Evolutionary conservation across 2,113 vertebrate genomes (phyloP), one percentile per base, ranked within the genome.

Genomic region (Hemichromis elongatus): DNA sequence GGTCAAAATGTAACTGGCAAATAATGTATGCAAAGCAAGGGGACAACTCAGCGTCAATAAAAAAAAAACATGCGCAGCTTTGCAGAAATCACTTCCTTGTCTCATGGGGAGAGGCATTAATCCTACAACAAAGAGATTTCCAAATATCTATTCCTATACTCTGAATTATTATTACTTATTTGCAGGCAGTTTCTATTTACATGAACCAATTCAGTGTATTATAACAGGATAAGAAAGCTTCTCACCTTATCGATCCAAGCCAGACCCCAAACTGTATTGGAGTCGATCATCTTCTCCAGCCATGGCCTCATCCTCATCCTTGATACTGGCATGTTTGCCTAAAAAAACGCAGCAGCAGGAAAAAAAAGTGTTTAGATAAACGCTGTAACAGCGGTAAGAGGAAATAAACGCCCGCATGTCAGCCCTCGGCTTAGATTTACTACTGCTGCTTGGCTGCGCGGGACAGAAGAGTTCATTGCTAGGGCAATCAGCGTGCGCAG

Each of bases 241-340:
- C 88, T 93, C 94, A 99, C 99, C 97, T 98, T 97, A 92, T 99
- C 97, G 66, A 99, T 82, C 99, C 99, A 99, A 5, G 2, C 57
- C 86, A 99, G 93, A n/a, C 98, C 98, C 0, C 95, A 77, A 68
- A 99, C 95, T 75, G 91, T 35, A 37, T 97, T 96, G 42, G 97
- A 98, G 18, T 98, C 95, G 86, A 99, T 99, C 94, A 97, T 97
- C 88, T 89, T 84, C 95, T 99, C 97, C 94, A 99, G 52, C 99
- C 99, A 99, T 13, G 97, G 98, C 57, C 98, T 97, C 99, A 99
- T 98, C 87, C 97, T 97, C 97, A 98, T 97, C 89, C 99, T 96
- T 75, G 96, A 84, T 77, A 98, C 97, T 0, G 99, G 99, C 99
- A 99, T 99, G 87, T 81, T 94, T 85, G 40, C 89, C 96, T 95